Conservation (phyloP, 2,888 invertebrate species). For the Laspeyria flexula region DNA sequence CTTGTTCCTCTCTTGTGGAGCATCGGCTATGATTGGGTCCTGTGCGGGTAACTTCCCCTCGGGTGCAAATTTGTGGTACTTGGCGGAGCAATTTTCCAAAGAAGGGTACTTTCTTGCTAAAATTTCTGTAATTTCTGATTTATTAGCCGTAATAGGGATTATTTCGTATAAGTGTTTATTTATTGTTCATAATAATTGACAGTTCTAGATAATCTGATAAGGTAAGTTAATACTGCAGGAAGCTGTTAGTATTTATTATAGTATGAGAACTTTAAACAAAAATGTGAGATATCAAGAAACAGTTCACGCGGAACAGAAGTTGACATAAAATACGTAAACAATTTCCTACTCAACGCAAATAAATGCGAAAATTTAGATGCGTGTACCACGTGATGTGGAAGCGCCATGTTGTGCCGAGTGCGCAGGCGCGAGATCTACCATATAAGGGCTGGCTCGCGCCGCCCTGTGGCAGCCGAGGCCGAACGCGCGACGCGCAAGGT, state of each 20-base stretch:
- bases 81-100: too few species aligned
- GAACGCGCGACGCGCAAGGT: slow-evolving; percentile 52
- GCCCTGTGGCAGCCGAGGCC: slow-evolving; percentile 59
- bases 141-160: slow-evolving; percentile 18
- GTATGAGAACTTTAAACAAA: slow-evolving; percentile 23
- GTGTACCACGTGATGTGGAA: slow-evolving; percentile 67
- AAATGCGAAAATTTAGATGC: slow-evolving; percentile 64
- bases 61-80: too few species aligned
- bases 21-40: too few species aligned
- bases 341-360: slow-evolving; percentile 36
- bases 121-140: too few species aligned
- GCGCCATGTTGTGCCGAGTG: slow-evolving; percentile 39
- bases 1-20: too few species aligned
- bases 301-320: slow-evolving; percentile 41
- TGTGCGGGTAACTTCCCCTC: too few species aligned
- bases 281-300: slow-evolving; percentile 24
- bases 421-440: slow-evolving; percentile 43
- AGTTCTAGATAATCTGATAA: slow-evolving; percentile 28
- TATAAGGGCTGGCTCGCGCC: slow-evolving; percentile 65
- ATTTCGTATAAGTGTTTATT: slow-evolving; percentile 3
- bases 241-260: slow-evolving; percentile 31
- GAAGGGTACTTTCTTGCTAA: too few species aligned
- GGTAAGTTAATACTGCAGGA: slow-evolving; percentile 25
- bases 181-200: slow-evolving; percentile 14
- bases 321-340: slow-evolving; percentile 33